Percentiles rank a stretch among this genome's conserved stretches.
Conservation (phyloP, 2,797 vertebrate species). For the Enteromius radiatus region DNA sequence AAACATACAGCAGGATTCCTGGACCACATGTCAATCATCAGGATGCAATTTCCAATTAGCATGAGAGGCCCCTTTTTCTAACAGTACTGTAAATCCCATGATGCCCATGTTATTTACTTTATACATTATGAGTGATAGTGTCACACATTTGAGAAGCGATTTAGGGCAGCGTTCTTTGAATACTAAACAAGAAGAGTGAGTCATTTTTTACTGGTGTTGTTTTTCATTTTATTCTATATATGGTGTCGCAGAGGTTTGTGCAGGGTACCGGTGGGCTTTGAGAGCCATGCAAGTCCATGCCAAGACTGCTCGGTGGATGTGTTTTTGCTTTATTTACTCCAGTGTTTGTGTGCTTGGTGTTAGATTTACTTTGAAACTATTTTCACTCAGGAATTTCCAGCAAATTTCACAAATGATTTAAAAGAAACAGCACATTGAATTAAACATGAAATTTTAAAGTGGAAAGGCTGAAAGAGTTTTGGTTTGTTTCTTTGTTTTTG, state of each 20-base stretch:
- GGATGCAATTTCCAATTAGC: constrained; percentile 22
- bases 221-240: constrained; percentile 12
- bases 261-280: background rate
- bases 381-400: background rate
- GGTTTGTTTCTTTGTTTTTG: background rate
- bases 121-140: constrained; percentile 27
- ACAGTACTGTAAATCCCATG: constrained; percentile 32
- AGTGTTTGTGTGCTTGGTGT: constrained; percentile 1
- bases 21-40: constrained; percentile 38
- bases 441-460: background rate
- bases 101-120: constrained; percentile 33
- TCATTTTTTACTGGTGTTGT: constrained; percentile 4
- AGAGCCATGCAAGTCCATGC: background rate
- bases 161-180: background rate
- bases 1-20: constrained; percentile 30
- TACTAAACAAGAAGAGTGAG: constrained; percentile 16
- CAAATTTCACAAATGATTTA: background rate
- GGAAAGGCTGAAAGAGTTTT: background rate
- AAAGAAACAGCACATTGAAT: background rate
- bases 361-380: background rate
- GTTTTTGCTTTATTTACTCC: constrained; percentile 9
- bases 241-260: background rate
- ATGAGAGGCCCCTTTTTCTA: background rate
- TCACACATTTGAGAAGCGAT: constrained; percentile 18
- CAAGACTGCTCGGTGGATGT: background rate